Conservation (phyloP, 2,113 vertebrate species). For the Microcebus ravelobensis region DNA sequence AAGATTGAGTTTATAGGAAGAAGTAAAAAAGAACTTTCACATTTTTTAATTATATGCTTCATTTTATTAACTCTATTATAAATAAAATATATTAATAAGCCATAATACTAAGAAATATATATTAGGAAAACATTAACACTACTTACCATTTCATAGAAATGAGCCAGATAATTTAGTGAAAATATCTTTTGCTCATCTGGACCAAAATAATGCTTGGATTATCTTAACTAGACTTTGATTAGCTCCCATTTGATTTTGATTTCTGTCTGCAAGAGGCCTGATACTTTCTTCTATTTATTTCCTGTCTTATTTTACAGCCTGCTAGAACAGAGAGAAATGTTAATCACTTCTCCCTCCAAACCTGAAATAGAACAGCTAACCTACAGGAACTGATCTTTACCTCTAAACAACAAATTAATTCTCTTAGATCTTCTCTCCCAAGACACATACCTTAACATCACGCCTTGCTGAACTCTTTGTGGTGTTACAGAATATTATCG, state of each 20-base stretch:
- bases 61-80: neutral
- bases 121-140: neutral
- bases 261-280: neutral
- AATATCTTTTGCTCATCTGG: neutral
- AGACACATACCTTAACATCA: conserved; percentile 26
- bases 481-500: conserved; percentile 44
- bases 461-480: neutral
- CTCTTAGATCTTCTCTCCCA: conserved; percentile 61
- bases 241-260: conserved; percentile 29
- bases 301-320: conserved; percentile 7
- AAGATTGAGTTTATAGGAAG: neutral
- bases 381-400: conserved; percentile 60
- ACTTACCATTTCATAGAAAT: neutral
- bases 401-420: conserved; percentile 74
- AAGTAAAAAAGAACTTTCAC: neutral
- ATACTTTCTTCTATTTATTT: conserved; percentile 12
- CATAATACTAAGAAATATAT: neutral
- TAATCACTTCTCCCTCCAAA: conserved; percentile 52
- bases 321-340: conserved; percentile 54
- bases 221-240: neutral
- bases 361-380: conserved; percentile 61
- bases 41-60: neutral
- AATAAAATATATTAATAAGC: neutral
- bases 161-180: neutral
- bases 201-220: neutral